A percentile compares a stretch with the other conserved stretches of the same genome.
Evolutionary conservation across 64 coral and sea anemone species (phyloP).

Genomic region (Montipora cactus): DNA sequence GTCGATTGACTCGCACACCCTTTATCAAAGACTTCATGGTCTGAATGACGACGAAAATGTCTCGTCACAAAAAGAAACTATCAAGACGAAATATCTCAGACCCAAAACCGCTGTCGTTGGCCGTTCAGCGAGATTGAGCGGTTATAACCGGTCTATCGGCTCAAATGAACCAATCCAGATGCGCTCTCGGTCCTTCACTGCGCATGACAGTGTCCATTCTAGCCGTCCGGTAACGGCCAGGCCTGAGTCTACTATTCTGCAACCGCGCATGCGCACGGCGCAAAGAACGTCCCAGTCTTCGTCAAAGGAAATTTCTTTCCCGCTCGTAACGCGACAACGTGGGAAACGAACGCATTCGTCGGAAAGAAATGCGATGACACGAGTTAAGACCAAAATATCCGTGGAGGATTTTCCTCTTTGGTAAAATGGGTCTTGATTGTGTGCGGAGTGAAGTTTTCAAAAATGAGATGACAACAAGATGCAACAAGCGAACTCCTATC

Average conservation of each 20-base stretch:
- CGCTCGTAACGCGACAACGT: not conserved
- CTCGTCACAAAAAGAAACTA: not conserved
- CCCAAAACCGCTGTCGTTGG: not conserved
- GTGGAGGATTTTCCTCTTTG: too few relatives aligned
- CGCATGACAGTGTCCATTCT: not conserved
- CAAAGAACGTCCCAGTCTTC: not conserved
- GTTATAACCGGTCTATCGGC: not conserved
- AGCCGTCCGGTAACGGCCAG: not conserved
- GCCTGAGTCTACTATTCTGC: not conserved
- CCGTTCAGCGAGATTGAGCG: not conserved
- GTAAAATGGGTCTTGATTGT: too few relatives aligned
- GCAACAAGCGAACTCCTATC: too few relatives aligned
- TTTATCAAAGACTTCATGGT: conserved; percentile 35
- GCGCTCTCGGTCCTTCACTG: conserved; percentile 6
- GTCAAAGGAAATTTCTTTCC: not conserved
- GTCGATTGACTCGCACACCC: not conserved
- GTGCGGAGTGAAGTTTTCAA: too few relatives aligned
- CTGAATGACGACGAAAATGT: not conserved
- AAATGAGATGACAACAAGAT: too few relatives aligned
- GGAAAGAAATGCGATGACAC: too few relatives aligned
- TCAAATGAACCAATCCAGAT: not conserved
- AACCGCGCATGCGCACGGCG: not conserved
- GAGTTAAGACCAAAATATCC: too few relatives aligned
- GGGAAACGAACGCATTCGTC: not conserved
- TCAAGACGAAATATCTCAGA: not conserved